phyloP scores from a whole-genome alignment of 2,113 vertebrate genomes.

The Xenopus borealis region DNA sequence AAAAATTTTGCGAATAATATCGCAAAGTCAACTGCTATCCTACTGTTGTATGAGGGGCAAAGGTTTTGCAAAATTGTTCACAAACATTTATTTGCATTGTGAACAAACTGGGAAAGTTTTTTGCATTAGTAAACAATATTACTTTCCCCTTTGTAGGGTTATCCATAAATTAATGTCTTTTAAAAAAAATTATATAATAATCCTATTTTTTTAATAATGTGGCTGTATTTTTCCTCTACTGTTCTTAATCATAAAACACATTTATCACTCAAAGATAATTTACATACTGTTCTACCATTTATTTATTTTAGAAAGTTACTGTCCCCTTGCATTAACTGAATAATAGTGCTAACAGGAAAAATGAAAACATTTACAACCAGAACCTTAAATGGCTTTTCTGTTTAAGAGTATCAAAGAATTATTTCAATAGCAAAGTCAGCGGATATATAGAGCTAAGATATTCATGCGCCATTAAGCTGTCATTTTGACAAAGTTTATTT shows the following conservation, averaged over 20 bases:
- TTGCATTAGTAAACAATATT: too few relatives aligned
- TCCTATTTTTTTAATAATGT: too few relatives aligned
- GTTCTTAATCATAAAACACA: neutral
- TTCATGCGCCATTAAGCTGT: constrained; percentile 45
- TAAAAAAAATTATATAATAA: too few relatives aligned
- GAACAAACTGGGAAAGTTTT: too few relatives aligned
- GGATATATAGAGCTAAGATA: constrained; percentile 40
- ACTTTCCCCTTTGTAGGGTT: too few relatives aligned
- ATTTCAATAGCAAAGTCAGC: constrained; percentile 43
- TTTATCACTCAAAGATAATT: neutral
- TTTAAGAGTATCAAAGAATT: constrained; percentile 27
- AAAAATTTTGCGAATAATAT: too few relatives aligned
- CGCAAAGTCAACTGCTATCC: too few relatives aligned
- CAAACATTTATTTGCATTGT: too few relatives aligned
- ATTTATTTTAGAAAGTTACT: neutral
- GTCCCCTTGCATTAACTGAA: constrained; percentile 4
- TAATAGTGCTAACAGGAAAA: constrained; percentile 6
- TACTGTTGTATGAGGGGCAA: too few relatives aligned
- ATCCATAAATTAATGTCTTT: too few relatives aligned
- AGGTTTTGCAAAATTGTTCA: too few relatives aligned
- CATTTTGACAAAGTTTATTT: constrained; percentile 46
- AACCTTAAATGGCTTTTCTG: constrained; percentile 33
- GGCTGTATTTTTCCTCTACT: too few relatives aligned
- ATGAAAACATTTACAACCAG: constrained; percentile 18
- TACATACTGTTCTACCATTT: neutral